Evolutionary conservation across 2,888 invertebrate genomes (phyloP), one percentile per base, ranked within the genome.

Genomic region (Lepeophtheirus nordmannii): DNA sequence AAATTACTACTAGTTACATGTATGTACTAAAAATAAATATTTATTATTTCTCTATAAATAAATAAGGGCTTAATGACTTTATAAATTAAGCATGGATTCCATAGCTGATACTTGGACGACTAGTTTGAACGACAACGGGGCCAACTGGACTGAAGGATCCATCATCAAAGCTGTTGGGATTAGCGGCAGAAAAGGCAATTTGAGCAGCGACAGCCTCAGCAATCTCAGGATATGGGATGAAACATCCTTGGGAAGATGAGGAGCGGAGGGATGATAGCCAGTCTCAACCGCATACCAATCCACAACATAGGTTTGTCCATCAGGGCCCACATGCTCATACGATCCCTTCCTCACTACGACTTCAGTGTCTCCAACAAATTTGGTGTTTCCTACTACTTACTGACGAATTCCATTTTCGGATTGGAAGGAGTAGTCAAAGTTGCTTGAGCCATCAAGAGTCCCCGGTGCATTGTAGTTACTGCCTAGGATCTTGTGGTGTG

Each of bases 161-260:
- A n/a, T n/a, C n/a, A n/a, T n/a, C n/a, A n/a, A n/a, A 30, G 30
- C 3, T 30, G 7, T 30, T 30, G 30, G 30, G 30, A 30, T 30
- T 30, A 30, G 30, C 30, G 30, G 30, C 30, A 57, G 59, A 38
- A 62, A 67, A 57, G 22, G 65, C 53, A 17, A 60, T 64, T 53
- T 56, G 65, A 37, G 65, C 67, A 14, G 38, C 58, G 17, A 63
- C 67, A 22, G 61, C 67, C 12, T 62, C 61, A 11, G 62, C 40
- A 23, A 53, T 61, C 30, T 41, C 67, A 39, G 37, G 46, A 56
- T 20, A 58, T 56, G 67, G 62, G 39, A 56, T 53, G 14, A 17
- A 58, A 65, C 65, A 10, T 57, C 17, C 17, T 58, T 10, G 9
- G 65, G 65, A 1, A 65, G 30, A 17, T 65, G 65, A 17, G 30